Percentiles rank a stretch among this genome's conserved stretches.
Conservation (phyloP, 2,888 invertebrate species). For the Hesperia comma region DNA sequence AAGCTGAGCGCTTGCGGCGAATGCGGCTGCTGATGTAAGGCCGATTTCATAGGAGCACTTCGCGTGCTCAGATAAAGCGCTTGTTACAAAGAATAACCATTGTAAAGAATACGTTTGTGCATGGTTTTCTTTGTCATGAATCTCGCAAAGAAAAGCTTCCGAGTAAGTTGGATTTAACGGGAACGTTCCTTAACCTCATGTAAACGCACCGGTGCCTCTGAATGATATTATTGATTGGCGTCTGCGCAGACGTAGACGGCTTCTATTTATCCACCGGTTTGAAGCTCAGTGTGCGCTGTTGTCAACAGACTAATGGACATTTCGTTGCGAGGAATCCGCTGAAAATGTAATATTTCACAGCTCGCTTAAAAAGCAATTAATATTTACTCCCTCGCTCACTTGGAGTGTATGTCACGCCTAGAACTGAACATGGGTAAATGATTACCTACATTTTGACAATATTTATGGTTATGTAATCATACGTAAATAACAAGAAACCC, state of each 20-base stretch:
- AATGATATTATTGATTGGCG: conserved; percentile 50
- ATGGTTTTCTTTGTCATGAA: too few relatives aligned
- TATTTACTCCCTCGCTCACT: conserved; percentile 1
- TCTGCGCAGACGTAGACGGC: conserved; percentile 63
- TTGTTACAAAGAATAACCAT: too few relatives aligned
- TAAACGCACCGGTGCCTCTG: background rate
- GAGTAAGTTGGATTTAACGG: too few relatives aligned
- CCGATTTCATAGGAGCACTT: background rate
- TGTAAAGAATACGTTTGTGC: too few relatives aligned
- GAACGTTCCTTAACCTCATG: too few relatives aligned
- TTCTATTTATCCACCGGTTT: conserved; percentile 65
- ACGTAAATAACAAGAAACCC: too few relatives aligned
- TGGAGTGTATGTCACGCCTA: background rate
- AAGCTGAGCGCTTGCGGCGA: conserved; percentile 13
- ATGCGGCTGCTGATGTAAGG: background rate
- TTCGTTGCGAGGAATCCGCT: conserved; percentile 19
- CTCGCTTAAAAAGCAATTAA: conserved; percentile 26
- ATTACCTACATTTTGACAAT: background rate
- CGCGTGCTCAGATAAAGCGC: background rate
- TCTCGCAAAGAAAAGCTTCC: too few relatives aligned
- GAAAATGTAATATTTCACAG: conserved; percentile 24
- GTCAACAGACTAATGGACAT: conserved; percentile 27
- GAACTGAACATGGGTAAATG: background rate
- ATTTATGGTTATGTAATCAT: background rate
- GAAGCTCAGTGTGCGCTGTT: conserved; percentile 42